Percentiles rank a stretch among this genome's conserved stretches.
Evolutionary conservation across 1,140 invertebrate species (phyloP).

Genomic region (Brachionus rubens): DNA sequence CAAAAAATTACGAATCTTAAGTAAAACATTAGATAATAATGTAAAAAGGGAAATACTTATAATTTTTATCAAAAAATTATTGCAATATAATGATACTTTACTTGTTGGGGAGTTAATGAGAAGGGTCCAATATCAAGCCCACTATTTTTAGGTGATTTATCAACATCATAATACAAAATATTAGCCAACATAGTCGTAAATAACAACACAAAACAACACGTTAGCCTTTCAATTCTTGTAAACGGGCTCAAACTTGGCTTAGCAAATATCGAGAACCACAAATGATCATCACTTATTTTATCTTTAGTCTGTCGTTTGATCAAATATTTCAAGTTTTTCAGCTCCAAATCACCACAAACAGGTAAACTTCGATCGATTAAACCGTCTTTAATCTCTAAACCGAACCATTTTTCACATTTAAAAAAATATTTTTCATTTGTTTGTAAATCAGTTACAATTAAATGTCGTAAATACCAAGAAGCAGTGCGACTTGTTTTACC

Average conservation of each 20-base stretch:
- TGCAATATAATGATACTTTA: no score
- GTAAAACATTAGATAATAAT: no score
- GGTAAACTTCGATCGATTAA: slow-evolving; percentile 58
- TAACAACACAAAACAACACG: slow-evolving; percentile 14
- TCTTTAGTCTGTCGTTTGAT: background rate
- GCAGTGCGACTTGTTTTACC: slow-evolving; percentile 61
- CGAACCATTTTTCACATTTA: slow-evolving; percentile 59
- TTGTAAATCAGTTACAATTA: slow-evolving; percentile 64
- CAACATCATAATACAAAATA: slow-evolving; percentile 33
- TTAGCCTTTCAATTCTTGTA: background rate
- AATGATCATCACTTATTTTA: slow-evolving; percentile 27
- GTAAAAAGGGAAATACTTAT: no score
- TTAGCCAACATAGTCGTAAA: slow-evolving; percentile 8
- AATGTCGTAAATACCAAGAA: slow-evolving; percentile 64
- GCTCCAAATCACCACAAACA: background rate
- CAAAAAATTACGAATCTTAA: no score
- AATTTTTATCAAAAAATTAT: no score
- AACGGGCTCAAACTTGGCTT: background rate
- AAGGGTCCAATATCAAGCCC: slow-evolving; percentile 24
- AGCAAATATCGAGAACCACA: slow-evolving; percentile 18
- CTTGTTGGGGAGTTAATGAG: background rate
- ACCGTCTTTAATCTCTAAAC: slow-evolving; percentile 59
- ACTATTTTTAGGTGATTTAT: background rate
- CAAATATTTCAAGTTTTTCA: background rate
- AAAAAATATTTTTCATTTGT: slow-evolving; percentile 62